Evolutionary conservation across 2,797 vertebrate species (phyloP).

Genomic region (Malacoraja senta): DNA sequence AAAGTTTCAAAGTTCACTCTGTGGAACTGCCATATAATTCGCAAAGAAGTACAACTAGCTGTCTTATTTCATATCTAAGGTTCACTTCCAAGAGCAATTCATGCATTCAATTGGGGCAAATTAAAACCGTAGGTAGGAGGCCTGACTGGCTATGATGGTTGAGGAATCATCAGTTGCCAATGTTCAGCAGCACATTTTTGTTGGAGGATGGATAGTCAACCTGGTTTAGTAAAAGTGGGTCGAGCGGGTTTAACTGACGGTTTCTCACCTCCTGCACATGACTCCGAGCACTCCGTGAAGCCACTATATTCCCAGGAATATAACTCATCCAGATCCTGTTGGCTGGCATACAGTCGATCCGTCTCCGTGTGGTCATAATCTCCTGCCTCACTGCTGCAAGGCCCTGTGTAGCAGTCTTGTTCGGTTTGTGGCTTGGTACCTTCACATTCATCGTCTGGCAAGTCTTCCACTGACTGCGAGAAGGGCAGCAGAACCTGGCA

Average conservation of each 20-base stretch:
- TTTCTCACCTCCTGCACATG: constrained; percentile 83
- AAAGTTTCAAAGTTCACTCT: background rate
- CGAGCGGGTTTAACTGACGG: background rate
- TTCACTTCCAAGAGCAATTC: background rate
- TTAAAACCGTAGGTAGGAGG: background rate
- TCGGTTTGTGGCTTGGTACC: constrained; percentile 69
- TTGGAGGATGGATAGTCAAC: background rate
- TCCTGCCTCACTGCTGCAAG: constrained; percentile 60
- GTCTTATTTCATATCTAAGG: background rate
- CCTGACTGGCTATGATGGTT: background rate
- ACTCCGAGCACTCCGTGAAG: constrained; percentile 84
- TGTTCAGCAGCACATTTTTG: background rate
- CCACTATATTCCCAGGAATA: constrained; percentile 92
- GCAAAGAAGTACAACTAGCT: background rate
- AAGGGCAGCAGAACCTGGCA: constrained; percentile 91
- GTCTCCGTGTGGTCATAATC: constrained; percentile 53
- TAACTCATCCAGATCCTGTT: constrained; percentile 67
- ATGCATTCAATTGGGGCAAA: background rate
- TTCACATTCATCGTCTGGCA: constrained; percentile 83
- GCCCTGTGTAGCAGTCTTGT: constrained; percentile 73
- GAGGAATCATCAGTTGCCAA: no score
- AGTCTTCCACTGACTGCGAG: constrained; percentile 83
- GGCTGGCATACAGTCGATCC: constrained; percentile 47
- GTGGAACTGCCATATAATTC: background rate
- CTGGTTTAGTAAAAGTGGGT: background rate